Percentiles rank a stretch among this genome's conserved stretches.
phyloP scores from a whole-genome alignment of 2,113 vertebrate genomes.

The Albula glossodonta region DNA sequence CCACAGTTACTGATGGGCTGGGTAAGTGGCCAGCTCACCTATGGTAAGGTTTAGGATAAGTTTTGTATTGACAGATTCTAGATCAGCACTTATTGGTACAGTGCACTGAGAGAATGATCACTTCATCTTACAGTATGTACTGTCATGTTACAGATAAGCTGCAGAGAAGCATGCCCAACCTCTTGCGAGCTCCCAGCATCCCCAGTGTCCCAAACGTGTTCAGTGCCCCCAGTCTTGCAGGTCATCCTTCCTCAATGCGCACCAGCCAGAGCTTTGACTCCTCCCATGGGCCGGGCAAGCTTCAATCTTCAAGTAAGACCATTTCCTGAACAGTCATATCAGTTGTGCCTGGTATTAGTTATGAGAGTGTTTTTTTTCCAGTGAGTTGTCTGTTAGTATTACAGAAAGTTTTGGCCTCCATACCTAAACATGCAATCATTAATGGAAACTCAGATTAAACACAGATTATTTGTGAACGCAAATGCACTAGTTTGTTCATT shows the following conservation, averaged over 20 bases:
- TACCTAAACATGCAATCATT: no score
- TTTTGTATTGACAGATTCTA: neutral
- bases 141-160: constrained; percentile 77
- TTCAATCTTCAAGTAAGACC: constrained; percentile 84
- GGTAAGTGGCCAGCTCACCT: neutral
- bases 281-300: constrained; percentile 75
- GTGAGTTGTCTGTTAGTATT: no score
- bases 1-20: neutral
- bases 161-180: constrained; percentile 91
- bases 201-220: constrained; percentile 66
- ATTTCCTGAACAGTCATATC: neutral
- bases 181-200: constrained; percentile 67
- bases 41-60: neutral
- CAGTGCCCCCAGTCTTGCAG: constrained; percentile 50
- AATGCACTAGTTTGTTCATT: no score
- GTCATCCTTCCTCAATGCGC: constrained; percentile 77
- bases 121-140: neutral
- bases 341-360: neutral
- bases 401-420: no score
- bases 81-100: neutral
- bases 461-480: no score
- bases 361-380: no score
- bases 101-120: neutral
- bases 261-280: constrained; percentile 94
- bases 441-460: no score